These are phyloP conservation scores for Masticophis lateralis DNA, from an alignment of 2,797 vertebrate species.

Conservation along the genomic window DNA sequence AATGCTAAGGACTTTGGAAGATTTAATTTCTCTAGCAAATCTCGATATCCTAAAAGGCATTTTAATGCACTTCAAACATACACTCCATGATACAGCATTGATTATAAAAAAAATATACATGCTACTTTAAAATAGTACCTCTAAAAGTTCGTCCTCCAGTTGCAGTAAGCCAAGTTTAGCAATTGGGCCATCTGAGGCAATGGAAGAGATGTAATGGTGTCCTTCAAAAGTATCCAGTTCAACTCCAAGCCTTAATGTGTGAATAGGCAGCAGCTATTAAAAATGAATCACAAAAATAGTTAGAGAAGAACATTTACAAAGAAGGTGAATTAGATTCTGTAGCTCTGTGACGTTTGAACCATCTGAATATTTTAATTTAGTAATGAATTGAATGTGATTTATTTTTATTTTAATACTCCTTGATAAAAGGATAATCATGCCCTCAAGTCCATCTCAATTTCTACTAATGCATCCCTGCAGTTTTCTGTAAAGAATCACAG, in stretches of 20 bases:
- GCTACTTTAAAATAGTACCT: conserved; percentile 74
- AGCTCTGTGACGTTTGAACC: conserved; percentile 10
- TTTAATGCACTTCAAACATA: neutral
- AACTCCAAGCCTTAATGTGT: conserved; percentile 89
- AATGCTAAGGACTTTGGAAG: neutral
- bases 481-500: neutral
- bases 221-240: conserved; percentile 94
- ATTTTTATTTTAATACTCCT: neutral
- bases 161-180: conserved; percentile 81
- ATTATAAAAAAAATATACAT: neutral
- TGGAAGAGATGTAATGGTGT: conserved; percentile 92
- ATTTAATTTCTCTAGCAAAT: neutral
- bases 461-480: neutral
- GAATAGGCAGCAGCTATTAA: conserved; percentile 86
- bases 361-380: conserved; percentile 1
- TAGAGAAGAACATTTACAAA: neutral
- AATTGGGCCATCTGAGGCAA: conserved; percentile 84
- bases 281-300: conserved; percentile 12
- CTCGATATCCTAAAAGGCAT: neutral
- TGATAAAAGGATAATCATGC: neutral
- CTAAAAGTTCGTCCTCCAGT: conserved; percentile 91
- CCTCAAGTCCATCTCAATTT: neutral
- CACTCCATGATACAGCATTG: neutral
- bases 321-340: neutral
- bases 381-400: neutral